Percentiles rank a stretch among this genome's conserved stretches.
These are phyloP conservation scores for Exephanes ischioxanthus DNA, from an alignment of 2,888 invertebrate species.

Conservation along the genomic window DNA sequence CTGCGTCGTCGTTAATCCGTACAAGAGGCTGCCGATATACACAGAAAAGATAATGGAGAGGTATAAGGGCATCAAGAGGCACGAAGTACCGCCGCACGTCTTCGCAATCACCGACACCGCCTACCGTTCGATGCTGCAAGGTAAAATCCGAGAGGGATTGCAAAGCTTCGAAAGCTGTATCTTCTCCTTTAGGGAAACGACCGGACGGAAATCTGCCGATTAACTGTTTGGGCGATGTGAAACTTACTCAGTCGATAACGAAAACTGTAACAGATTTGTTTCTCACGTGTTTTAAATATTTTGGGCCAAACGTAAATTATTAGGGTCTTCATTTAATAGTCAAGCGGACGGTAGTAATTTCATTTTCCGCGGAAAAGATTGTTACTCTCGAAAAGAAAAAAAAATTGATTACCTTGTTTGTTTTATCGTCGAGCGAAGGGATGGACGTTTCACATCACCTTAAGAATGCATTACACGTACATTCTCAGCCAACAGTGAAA, in stretches of 20 bases:
- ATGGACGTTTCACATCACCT: too few species aligned
- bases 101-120: constrained; percentile 99
- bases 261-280: neutral
- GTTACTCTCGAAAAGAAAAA: too few species aligned
- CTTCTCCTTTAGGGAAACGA: neutral
- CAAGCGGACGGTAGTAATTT: too few species aligned
- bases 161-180: neutral
- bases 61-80: constrained; percentile 99
- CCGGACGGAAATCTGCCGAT: neutral
- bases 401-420: too few species aligned
- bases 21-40: constrained; percentile 99
- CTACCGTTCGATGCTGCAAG: constrained; percentile 99
- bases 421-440: too few species aligned
- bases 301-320: too few species aligned
- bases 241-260: neutral
- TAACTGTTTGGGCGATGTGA: neutral
- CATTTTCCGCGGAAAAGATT: too few species aligned
- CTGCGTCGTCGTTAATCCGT: constrained; percentile 99
- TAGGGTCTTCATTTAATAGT: too few species aligned
- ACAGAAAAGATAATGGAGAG: constrained; percentile 99
- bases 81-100: constrained; percentile 99
- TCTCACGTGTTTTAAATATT: too few species aligned
- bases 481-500: too few species aligned
- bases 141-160: constrained; percentile 85
- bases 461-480: too few species aligned